Evolutionary conservation across 2,113 vertebrate species (phyloP), one percentile per base, ranked within the genome.

Genomic region (Pollimyrus isidori): DNA sequence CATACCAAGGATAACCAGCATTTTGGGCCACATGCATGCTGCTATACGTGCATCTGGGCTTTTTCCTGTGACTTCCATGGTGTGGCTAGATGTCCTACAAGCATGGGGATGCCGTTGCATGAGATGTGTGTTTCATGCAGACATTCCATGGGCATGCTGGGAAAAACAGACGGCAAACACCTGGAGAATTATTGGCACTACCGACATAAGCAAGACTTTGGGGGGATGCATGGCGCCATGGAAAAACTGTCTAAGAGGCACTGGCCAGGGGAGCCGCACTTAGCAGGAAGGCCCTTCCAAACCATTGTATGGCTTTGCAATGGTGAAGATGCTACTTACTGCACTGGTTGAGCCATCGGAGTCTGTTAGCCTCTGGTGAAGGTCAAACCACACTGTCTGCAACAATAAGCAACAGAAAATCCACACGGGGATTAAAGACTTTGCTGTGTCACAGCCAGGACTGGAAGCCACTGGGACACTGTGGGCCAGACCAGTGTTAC

Each of bases 361-460:
- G 91, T 98, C 97, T 0, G 96, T 97, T 93, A 99, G 96, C 93
- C 97, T 96, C 96, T 99, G 98, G 93, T 98, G 98, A 94, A 99
- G 96, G 94, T 99, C 98, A 92, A 99, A 97, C 96, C 97, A 98
- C 89, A 99, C 96, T 0, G 97, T 97, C 98, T 99, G 96, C 89
- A 95, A 94, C 90, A 90, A 92, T 90, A 94, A 91, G 90, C 93
- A 93, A 90, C 39, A 92, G 91, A 94, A 94, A 46, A 91, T 82
- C 92, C 91, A 90, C 93, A 91, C 88, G 89, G 92, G 90, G 92
- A 90, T 95, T 69, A 93, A 92, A 92, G 93, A 92, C 82, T 26
- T 42, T 9, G 35, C 83, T 86, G 87, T 17, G n/a, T 35, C 46
- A n/a, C 49, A 87, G 50, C 26, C 30, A 39, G 26, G 30, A 53